Conservation (phyloP, 2,888 invertebrate species). For the Metellina segmentata region DNA sequence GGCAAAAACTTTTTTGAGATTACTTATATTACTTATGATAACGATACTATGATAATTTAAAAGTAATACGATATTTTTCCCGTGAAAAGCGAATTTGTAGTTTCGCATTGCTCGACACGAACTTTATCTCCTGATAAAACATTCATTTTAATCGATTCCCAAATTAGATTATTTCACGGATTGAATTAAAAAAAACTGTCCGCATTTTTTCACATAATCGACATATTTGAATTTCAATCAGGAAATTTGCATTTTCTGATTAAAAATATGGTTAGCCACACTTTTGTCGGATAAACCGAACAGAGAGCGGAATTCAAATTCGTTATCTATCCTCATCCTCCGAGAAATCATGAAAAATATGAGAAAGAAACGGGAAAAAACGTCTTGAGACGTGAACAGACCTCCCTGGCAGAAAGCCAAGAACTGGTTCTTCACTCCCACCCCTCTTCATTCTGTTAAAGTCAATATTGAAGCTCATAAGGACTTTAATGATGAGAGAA, state of each 20-base stretch:
- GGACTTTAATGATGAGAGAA: constrained; percentile 73
- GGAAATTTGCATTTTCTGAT: constrained; percentile 53
- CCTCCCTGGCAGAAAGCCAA: constrained; percentile 66
- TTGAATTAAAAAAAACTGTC: not conserved
- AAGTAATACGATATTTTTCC: not conserved
- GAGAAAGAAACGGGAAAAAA: constrained; percentile 29
- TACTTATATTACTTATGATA: not conserved
- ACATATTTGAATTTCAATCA: constrained; percentile 44
- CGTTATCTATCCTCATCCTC: constrained; percentile 38
- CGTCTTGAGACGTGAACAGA: constrained; percentile 7
- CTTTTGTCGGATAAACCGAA: not conserved
- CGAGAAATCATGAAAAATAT: constrained; percentile 12
- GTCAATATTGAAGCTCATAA: constrained; percentile 74
- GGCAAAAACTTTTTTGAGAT: not conserved
- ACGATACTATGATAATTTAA: not conserved
- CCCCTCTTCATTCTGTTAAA: constrained; percentile 46
- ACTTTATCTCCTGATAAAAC: not conserved
- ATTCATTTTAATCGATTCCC: not conserved
- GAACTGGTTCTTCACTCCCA: constrained; percentile 7
- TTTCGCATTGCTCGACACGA: not conserved
- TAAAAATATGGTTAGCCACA: constrained; percentile 23
- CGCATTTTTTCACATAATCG: not conserved
- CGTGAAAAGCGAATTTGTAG: not conserved
- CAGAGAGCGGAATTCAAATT: constrained; percentile 51
- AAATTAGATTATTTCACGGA: not conserved